Base-by-base conservation (phyloP, 2,888 invertebrate genomes). In the Horisme vitalbata region DNA sequence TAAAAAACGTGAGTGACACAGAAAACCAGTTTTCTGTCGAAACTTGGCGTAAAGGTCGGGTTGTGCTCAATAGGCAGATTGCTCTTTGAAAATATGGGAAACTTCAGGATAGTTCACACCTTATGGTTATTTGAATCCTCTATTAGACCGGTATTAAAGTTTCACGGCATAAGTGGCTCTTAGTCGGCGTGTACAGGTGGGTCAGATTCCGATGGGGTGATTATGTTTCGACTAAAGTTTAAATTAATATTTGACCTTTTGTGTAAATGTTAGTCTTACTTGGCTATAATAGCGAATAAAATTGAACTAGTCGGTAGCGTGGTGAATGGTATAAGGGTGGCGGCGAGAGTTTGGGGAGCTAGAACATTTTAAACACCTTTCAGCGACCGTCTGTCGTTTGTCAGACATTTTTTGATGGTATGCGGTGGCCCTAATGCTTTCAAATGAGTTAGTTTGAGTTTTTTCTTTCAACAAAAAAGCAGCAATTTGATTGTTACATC, bases 41-140 rank as follows among this genome's bases (percentile, higher is more conserved):
- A 47, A 41, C 37, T 41, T 18, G 13, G 12, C 32, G 30, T 11
- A 37, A 41, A 65, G 68, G 65, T 62, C 58, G 55, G 60, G 39
- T 46, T 41, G 36, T 49, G 57, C 56, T 58, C 55, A 59, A 58
- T 59, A 63, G 60, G 63, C 44, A 59, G 64, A 54, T 52, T 55
- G 55, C 59, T 64, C 60, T 54, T 59, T 53, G 57, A 51, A 64
- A 69, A 61, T 57, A 63, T 59, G 63, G 61, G 58, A 59, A 57
- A 53, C 55, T 50, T 47, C 52, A 54, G 57, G 54, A 55, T 36
- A 54, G 54, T 52, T 46, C 28, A 45, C 43, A 43, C 36, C 34
- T 43, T 45, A 45, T 32, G 41, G 41, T 45, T 48, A 48, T 48
- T 32, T 48, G 45, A 41, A 38, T 45, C 45, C 45, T 38, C 48